These are phyloP conservation scores for Anableps anableps DNA, from an alignment of 2,797 vertebrate genomes.

Conservation along the genomic window DNA sequence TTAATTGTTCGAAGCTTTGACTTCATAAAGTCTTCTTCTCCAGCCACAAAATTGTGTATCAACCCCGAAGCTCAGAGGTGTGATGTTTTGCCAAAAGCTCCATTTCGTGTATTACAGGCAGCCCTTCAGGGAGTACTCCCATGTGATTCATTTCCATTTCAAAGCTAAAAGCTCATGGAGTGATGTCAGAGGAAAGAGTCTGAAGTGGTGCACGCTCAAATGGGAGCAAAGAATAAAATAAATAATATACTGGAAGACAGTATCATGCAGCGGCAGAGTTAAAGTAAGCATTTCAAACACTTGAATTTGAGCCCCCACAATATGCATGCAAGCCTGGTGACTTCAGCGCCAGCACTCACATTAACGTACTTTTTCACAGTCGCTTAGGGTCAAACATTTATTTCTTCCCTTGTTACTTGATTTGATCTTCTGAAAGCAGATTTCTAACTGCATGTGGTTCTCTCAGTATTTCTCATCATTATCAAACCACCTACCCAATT, in stretches of 20 bases:
- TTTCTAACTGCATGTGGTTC: slow-evolving; percentile 18
- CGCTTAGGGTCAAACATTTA: slow-evolving; percentile 55
- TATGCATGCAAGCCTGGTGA: slow-evolving; percentile 3
- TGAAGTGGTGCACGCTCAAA: slow-evolving; percentile 61
- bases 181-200: slow-evolving; percentile 59
- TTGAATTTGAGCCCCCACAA: slow-evolving; percentile 5
- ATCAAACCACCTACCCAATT: slow-evolving; percentile 42
- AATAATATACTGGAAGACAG: slow-evolving; percentile 47
- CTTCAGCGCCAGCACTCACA: not conserved
- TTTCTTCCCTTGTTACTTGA: slow-evolving; percentile 47
- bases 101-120: slow-evolving; percentile 70
- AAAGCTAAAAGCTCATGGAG: slow-evolving; percentile 69
- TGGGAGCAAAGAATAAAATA: slow-evolving; percentile 50
- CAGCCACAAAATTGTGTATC: slow-evolving; percentile 43
- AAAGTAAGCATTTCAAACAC: slow-evolving; percentile 41
- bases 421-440: slow-evolving; percentile 48
- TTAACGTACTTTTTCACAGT: slow-evolving; percentile 28
- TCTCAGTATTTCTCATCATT: slow-evolving; percentile 39
- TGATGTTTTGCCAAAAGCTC: slow-evolving; percentile 67
- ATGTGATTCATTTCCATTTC: slow-evolving; percentile 77
- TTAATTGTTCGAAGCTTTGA: not conserved
- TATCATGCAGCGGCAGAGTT: slow-evolving; percentile 25
- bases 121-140: slow-evolving; percentile 62
- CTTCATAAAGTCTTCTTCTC: slow-evolving; percentile 40
- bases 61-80: slow-evolving; percentile 45